phyloP scores from a whole-genome alignment of 2,888 invertebrate species.

The Sipha maydis region DNA sequence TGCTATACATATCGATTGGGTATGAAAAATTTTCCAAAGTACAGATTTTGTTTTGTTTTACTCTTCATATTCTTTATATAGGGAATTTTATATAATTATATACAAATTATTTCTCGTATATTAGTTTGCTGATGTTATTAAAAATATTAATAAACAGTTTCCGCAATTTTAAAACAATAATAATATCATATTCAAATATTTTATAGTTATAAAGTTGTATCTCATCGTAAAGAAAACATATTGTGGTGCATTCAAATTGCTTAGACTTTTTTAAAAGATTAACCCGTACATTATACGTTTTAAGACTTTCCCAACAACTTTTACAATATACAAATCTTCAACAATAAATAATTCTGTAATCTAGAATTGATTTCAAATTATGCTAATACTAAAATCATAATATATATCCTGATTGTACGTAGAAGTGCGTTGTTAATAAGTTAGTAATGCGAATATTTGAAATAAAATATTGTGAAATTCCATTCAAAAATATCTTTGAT shows the following conservation, averaged over 20 bases:
- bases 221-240: neutral
- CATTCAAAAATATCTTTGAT: too few species aligned
- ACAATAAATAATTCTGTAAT: neutral
- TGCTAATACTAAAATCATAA: neutral
- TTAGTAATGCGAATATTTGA: too few species aligned
- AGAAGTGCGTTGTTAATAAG: neutral
- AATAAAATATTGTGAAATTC: too few species aligned
- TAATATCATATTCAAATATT: too few species aligned
- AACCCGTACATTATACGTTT: neutral
- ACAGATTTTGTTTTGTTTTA: too few species aligned
- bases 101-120: too few species aligned
- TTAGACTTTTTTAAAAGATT: neutral
- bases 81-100: too few species aligned
- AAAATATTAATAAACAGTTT: neutral
- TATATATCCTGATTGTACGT: neutral
- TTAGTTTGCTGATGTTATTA: neutral
- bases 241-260: neutral
- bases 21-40: too few species aligned
- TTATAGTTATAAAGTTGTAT: neutral
- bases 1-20: too few species aligned
- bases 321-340: neutral
- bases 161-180: neutral
- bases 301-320: neutral
- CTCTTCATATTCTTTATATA: too few species aligned
- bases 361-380: neutral